Percentiles rank a stretch among this genome's conserved stretches.
Conservation (phyloP, 1,140 invertebrate genomes). For the Halictus rubicundus region DNA sequence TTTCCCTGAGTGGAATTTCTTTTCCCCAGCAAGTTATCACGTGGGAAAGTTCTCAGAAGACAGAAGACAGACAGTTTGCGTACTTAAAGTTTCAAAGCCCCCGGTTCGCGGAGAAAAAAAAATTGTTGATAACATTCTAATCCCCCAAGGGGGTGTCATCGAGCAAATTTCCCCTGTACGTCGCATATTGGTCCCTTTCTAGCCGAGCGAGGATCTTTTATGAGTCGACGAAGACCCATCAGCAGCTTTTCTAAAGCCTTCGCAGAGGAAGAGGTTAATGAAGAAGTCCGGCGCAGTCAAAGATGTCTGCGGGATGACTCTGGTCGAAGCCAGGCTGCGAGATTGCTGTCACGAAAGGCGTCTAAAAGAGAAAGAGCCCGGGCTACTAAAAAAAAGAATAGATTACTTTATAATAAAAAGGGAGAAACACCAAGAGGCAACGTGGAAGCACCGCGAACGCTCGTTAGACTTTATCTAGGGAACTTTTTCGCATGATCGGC, state of each 20-base stretch:
- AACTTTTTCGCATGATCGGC: too few species aligned
- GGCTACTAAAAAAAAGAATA: too few species aligned
- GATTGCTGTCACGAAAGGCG: neutral
- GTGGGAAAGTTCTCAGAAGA: too few species aligned
- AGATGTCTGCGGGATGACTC: neutral
- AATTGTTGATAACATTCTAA: constrained; percentile 1
- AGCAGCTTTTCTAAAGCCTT: neutral
- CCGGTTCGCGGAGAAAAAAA: neutral
- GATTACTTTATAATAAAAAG: too few species aligned
- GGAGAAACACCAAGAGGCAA: too few species aligned
- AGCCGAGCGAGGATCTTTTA: neutral
- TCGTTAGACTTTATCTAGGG: too few species aligned
- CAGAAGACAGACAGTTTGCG: too few species aligned
- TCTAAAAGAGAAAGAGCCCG: too few species aligned
- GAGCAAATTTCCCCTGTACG: neutral
- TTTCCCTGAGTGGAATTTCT: too few species aligned
- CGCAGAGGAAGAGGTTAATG: neutral
- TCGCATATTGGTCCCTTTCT: neutral
- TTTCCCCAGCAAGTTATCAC: too few species aligned
- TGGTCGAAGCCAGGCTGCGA: neutral
- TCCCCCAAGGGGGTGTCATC: neutral
- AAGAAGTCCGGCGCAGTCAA: neutral
- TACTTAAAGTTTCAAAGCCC: too few species aligned
- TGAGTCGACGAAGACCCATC: neutral
- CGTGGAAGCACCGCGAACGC: too few species aligned